Evolutionary conservation across 1,140 invertebrate genomes (phyloP), one percentile per base, ranked within the genome.

Genomic region (Rhynchophorus ferrugineus): DNA sequence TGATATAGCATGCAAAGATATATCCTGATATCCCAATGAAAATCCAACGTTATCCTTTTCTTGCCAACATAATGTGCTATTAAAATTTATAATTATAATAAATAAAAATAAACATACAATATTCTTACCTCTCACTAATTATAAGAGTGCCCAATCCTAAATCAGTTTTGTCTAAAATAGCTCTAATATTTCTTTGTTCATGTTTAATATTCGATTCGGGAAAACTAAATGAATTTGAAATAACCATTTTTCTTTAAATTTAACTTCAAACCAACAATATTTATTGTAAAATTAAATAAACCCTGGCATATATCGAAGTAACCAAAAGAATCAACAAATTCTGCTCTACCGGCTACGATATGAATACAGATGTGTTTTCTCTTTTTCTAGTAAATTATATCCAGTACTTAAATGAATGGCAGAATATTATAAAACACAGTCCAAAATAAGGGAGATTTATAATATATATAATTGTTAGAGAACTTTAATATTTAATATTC

Each of bases 1-100:
- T 9, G 83, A 83, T 37, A 86, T 75, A 11, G 84, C 86, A 69
- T 89, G 86, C n/a, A 89, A 65, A 37, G 78, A 75, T 61, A 89
- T 85, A 59, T 79, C 74, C 45, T 76, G 78, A 68, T 88, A 89
- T 55, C 80, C 73, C 38, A 89, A 62, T n/a, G 78, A 80, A 64
- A 89, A 85, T 44, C 85, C 85, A 59, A 77, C 69, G 35, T 72
- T 69, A 48, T 64, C 72, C 43, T 77, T 73, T 20, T 79, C 67
- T 51, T 69, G 62, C 84, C 84, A 87, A 49, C 77, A 79, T 14
- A 87, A 65, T 33, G 77, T 72, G 62, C 83, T 85, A 63, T 35
- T 70, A 73, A 60, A 54, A 53, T 66, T 17, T 9, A 5, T 14
- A 41, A 22, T 19, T 36, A 35, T 53, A 24, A 48, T 44, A 9